Percentiles rank a stretch among this genome's conserved stretches.
Evolutionary conservation across 2,113 vertebrate genomes (phyloP).

Genomic region (Mirza zaza): DNA sequence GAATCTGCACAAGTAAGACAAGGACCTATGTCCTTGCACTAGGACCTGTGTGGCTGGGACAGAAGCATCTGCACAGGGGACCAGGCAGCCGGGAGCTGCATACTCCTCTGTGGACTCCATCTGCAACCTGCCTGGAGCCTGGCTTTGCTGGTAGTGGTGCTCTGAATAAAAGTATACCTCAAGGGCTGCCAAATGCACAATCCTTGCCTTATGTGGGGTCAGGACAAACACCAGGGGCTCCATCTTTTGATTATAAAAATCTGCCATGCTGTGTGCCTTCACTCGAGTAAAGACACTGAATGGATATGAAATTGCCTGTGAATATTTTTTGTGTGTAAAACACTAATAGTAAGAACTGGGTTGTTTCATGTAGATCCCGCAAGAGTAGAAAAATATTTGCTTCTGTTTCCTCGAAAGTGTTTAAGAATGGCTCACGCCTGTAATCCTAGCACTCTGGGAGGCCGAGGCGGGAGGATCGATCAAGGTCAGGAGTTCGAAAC

Average conservation of each 20-base stretch:
- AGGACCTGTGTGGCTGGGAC: background rate
- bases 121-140: background rate
- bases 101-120: accelerated
- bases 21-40: too few species aligned
- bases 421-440: background rate
- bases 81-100: background rate
- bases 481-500: too few species aligned
- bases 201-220: background rate
- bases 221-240: background rate
- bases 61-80: background rate
- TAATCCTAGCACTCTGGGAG: too few species aligned
- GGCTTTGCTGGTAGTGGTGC: background rate
- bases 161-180: too few species aligned
- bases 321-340: background rate
- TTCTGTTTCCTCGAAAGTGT: background rate
- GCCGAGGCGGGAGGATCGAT: too few species aligned
- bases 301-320: background rate
- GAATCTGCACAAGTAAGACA: background rate
- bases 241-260: background rate
- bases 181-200: background rate
- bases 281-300: background rate
- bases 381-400: background rate
- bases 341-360: background rate
- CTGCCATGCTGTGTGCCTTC: background rate
- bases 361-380: background rate